A percentile compares a stretch with the other conserved stretches of the same genome.
These are phyloP conservation scores for Xiphophorus couchianus DNA, from an alignment of 2,113 vertebrate species.

Conservation along the genomic window DNA sequence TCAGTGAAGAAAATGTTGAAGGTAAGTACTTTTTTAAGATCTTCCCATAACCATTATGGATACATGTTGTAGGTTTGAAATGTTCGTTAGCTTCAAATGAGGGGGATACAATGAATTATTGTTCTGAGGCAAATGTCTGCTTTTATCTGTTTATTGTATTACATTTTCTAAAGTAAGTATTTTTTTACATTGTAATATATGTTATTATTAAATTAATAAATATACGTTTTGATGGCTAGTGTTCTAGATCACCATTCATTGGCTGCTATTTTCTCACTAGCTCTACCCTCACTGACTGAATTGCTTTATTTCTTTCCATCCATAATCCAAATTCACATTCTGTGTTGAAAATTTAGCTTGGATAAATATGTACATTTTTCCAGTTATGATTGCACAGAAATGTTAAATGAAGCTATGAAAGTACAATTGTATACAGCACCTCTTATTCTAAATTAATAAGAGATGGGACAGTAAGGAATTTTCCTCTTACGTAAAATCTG, in stretches of 20 bases:
- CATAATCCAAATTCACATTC: not conserved
- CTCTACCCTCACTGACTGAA: not conserved
- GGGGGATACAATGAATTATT: not conserved
- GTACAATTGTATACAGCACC: too few relatives aligned
- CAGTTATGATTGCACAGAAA: not conserved
- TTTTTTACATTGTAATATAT: not conserved
- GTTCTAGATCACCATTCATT: not conserved
- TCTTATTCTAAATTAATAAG: too few relatives aligned
- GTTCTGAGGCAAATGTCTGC: too few relatives aligned
- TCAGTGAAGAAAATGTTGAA: slow-evolving; percentile 71
- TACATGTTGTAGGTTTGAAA: not conserved
- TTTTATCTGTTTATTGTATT: not conserved
- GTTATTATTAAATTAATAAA: not conserved
- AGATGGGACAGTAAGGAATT: slow-evolving; percentile 51
- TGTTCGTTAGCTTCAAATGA: not conserved
- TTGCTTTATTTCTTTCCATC: not conserved
- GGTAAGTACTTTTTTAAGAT: slow-evolving; percentile 61
- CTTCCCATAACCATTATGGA: not conserved
- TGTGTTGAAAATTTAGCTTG: not conserved
- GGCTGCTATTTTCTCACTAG: not conserved
- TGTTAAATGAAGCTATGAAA: not conserved
- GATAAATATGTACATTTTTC: not conserved
- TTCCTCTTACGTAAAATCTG: slow-evolving; percentile 59
- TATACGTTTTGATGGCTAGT: not conserved
- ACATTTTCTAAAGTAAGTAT: too few relatives aligned